These are phyloP conservation scores for Apocrypta bakeri DNA, from an alignment of 1,140 invertebrate species.

Conservation along the genomic window DNA sequence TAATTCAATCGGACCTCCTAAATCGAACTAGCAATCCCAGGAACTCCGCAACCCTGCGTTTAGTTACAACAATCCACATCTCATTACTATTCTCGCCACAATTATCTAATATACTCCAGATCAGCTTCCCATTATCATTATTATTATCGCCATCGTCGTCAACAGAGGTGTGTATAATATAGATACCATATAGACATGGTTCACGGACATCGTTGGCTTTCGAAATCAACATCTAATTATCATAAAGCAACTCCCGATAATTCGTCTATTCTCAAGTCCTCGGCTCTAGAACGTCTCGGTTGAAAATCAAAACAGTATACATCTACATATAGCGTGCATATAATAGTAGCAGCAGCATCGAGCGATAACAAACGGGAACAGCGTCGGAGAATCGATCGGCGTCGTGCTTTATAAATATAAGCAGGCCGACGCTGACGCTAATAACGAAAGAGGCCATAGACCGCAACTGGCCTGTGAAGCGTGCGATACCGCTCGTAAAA, in stretches of 20 bases:
- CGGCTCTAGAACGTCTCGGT: neutral
- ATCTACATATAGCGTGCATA: neutral
- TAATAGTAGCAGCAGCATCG: no score
- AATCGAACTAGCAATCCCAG: neutral
- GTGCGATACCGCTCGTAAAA: constrained; percentile 9
- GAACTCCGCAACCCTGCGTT: neutral
- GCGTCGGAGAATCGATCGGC: neutral
- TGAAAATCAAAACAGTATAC: neutral
- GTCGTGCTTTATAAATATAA: constrained; percentile 17
- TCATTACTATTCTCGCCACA: neutral
- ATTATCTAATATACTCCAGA: neutral
- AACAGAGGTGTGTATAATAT: no score
- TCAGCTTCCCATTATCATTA: no score
- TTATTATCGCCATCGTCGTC: no score
- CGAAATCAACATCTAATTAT: neutral
- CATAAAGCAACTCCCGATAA: neutral
- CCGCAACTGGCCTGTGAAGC: neutral
- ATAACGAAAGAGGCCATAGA: constrained; percentile 18
- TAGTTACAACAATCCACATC: neutral
- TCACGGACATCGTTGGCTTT: neutral
- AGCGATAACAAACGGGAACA: neutral
- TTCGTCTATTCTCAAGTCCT: neutral
- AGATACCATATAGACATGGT: neutral
- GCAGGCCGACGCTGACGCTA: neutral
- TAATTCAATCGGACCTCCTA: neutral